Base-by-base conservation (phyloP, 2,888 invertebrate genomes). In the Scrobipalpa atriplicella region DNA sequence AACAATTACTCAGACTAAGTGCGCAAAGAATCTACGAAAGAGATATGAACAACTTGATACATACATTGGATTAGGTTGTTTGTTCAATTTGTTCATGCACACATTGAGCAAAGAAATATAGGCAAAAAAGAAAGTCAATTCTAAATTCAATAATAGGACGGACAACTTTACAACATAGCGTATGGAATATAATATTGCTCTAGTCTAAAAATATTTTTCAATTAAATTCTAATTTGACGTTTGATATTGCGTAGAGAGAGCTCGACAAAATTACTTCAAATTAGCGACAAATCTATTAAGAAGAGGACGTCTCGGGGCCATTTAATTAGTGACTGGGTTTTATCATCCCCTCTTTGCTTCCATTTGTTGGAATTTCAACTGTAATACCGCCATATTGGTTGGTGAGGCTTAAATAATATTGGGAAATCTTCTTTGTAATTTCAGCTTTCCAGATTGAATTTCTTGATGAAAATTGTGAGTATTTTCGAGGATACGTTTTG, bases 311-410 rank as follows among this genome's bases (percentile, higher is more conserved):
- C 86, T 85, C 80, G 78, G 78, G 84, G 82, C 86, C 87, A 88
- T 91, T 92, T 92, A 92, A 92, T 92, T 92, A 92, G 90, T 87
- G 89, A 84, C 86, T 75, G 82, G 87, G 86, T 90, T 92, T 91
- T 90, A 92, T 90, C 83, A 86, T 89, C 85, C 82, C 82, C 88
- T 87, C 85, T 87, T 87, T 83, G 81, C 83, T 82, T 82, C 80
- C 80, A 79, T 87, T 89, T 86, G 83, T 78, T 78, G 81, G 79
- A 89, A 86, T 86, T 87, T 86, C 80, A 83, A 82, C 83, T 79
- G 81, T 86, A 84, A 84, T 85, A 80, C 82, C 75, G 85, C 78
- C 79, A 83, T 89, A 88, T 89, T 85, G 85, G 85, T 89, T 85
- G 85, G 85, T 78, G 81, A 82, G 79, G 86, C 86, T 89, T 89